Conservation (phyloP, 1,140 invertebrate species). For the Dufourea novaeangliae region DNA sequence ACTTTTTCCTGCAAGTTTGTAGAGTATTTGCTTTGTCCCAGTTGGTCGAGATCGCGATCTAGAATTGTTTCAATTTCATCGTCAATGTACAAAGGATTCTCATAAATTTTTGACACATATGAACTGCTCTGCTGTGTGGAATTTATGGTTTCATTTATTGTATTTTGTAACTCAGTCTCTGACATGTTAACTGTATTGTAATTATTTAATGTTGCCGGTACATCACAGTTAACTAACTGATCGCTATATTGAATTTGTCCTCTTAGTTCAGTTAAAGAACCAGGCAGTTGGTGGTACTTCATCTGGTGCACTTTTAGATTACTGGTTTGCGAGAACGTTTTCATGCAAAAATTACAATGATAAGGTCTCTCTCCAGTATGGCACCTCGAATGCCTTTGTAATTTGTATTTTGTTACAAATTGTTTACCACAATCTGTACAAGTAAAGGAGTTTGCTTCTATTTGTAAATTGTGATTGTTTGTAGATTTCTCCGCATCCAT, state of each 20-base stretch:
- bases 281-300: constrained; percentile 72
- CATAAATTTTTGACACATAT: constrained; percentile 73
- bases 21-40: constrained; percentile 71
- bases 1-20: constrained; percentile 69
- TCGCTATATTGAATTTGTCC: constrained; percentile 37
- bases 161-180: constrained; percentile 76
- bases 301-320: constrained; percentile 83
- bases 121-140: constrained; percentile 68
- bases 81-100: constrained; percentile 74
- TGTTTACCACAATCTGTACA: constrained; percentile 79
- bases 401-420: constrained; percentile 80
- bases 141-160: constrained; percentile 76
- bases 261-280: constrained; percentile 49
- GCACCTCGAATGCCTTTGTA: constrained; percentile 79
- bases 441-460: constrained; percentile 59
- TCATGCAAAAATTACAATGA: constrained; percentile 81
- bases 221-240: constrained; percentile 38
- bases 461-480: constrained; percentile 42
- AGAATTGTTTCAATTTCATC: constrained; percentile 77
- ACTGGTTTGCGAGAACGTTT: constrained; percentile 84
- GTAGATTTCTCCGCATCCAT: constrained; percentile 60
- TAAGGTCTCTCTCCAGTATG: constrained; percentile 83
- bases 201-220: constrained; percentile 60
- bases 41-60: constrained; percentile 70
- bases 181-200: constrained; percentile 73